These are phyloP conservation scores for Cantharis rufa DNA, from an alignment of 2,888 invertebrate species.

Conservation along the genomic window DNA sequence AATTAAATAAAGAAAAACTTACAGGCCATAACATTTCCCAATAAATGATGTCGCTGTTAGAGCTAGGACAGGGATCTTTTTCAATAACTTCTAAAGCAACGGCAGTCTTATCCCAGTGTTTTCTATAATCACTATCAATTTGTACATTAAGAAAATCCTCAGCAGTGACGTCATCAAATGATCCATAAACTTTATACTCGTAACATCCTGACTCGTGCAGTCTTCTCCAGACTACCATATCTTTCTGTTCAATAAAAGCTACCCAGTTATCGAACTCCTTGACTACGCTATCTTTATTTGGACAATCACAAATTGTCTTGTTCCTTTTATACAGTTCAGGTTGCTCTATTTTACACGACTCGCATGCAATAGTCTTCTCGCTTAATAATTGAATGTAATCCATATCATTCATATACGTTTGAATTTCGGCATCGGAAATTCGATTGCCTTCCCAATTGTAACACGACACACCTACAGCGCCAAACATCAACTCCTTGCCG, in stretches of 20 bases:
- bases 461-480: slow-evolving; percentile 59
- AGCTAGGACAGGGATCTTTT: slow-evolving; percentile 60
- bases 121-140: slow-evolving; percentile 77
- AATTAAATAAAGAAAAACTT: slow-evolving; percentile 51
- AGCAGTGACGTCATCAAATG: slow-evolving; percentile 77
- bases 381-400: slow-evolving; percentile 61
- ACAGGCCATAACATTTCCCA: slow-evolving; percentile 92
- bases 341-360: slow-evolving; percentile 49
- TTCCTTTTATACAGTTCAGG: slow-evolving; percentile 52
- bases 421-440: slow-evolving; percentile 62
- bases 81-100: slow-evolving; percentile 73
- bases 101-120: slow-evolving; percentile 80
- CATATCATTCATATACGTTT: slow-evolving; percentile 62
- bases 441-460: slow-evolving; percentile 68
- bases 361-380: slow-evolving; percentile 60
- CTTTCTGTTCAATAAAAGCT: slow-evolving; percentile 78
- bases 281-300: slow-evolving; percentile 32
- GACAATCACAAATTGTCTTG: slow-evolving; percentile 59
- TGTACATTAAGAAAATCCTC: slow-evolving; percentile 82
- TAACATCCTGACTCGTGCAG: slow-evolving; percentile 70
- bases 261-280: slow-evolving; percentile 66
- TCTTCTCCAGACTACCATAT: slow-evolving; percentile 81
- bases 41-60: slow-evolving; percentile 76
- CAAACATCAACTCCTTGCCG: slow-evolving; percentile 60
- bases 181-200: slow-evolving; percentile 86